A percentile compares a stretch with the other conserved stretches of the same genome.
phyloP scores from a whole-genome alignment of 1,140 invertebrate genomes.

The Teleopsis dalmanni region DNA sequence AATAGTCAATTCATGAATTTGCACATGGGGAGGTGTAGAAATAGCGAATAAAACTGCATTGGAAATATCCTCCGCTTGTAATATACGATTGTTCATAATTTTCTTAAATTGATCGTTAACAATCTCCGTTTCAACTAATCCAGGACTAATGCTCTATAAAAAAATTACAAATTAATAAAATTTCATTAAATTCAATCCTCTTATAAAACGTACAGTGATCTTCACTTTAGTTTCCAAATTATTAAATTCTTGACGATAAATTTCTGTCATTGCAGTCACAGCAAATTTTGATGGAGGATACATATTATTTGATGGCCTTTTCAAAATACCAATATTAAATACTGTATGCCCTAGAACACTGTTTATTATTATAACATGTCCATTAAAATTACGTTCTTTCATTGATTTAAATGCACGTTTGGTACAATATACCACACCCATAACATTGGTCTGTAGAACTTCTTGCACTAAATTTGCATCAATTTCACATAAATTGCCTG shows the following conservation, averaged over 20 bases:
- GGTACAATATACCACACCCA: slow-evolving; percentile 58
- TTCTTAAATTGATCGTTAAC: slow-evolving; percentile 7
- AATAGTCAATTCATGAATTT: slow-evolving; percentile 44
- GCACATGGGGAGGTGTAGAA: slow-evolving; percentile 46
- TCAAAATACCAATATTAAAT: neutral
- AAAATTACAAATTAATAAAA: neutral
- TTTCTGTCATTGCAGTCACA: slow-evolving; percentile 57
- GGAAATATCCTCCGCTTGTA: slow-evolving; percentile 48
- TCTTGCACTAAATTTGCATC: slow-evolving; percentile 17
- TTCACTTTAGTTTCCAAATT: slow-evolving; percentile 53
- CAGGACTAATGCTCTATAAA: slow-evolving; percentile 51
- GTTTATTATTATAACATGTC: slow-evolving; percentile 66
- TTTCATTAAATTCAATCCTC: neutral
- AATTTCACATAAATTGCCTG: neutral
- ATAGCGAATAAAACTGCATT: slow-evolving; percentile 49
- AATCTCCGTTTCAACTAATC: slow-evolving; percentile 51
- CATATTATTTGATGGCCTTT: slow-evolving; percentile 28
- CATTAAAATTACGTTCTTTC: slow-evolving; percentile 55
- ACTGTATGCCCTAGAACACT: slow-evolving; percentile 48
- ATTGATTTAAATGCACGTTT: slow-evolving; percentile 59
- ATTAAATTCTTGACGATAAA: slow-evolving; percentile 57
- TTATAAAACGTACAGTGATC: slow-evolving; percentile 47
- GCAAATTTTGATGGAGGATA: slow-evolving; percentile 65
- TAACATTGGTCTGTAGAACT: slow-evolving; percentile 58
- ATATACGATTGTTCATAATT: slow-evolving; percentile 12